Evolutionary conservation across 1,140 invertebrate species (phyloP).

Genomic region (Camponotus floridanus): DNA sequence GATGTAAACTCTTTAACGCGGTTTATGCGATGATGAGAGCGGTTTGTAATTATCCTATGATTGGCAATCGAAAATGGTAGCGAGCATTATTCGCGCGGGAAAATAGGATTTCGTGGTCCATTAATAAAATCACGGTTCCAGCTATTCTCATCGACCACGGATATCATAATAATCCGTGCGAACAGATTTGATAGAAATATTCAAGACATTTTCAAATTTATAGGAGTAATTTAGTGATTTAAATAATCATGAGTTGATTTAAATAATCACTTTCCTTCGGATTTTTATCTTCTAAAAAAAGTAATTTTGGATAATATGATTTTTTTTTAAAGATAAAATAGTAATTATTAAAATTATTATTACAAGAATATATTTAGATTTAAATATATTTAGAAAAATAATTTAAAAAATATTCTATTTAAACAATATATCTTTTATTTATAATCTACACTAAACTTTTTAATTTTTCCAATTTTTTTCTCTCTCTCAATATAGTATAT

Average conservation of each 20-base stretch:
- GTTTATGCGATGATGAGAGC: constrained; percentile 19
- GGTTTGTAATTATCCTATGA: constrained; percentile 67
- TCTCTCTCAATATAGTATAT: too few species aligned
- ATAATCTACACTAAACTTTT: not conserved
- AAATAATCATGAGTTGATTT: not conserved
- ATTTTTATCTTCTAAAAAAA: not conserved
- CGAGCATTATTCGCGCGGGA: constrained; percentile 48
- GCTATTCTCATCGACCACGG: constrained; percentile 55
- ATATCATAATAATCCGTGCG: constrained; percentile 13
- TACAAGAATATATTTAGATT: too few species aligned
- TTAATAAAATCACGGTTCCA: constrained; percentile 68
- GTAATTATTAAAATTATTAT: not conserved
- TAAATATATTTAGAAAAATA: not conserved
- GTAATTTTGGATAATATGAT: not conserved
- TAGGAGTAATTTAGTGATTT: not conserved
- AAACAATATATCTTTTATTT: not conserved
- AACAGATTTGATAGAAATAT: not conserved
- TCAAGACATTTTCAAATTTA: constrained; percentile 15
- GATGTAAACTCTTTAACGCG: constrained; percentile 8
- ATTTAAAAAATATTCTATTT: not conserved
- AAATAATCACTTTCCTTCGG: not conserved
- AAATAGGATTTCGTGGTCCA: constrained; percentile 68
- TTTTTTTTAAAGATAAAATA: not conserved
- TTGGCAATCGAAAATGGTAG: constrained; percentile 65
- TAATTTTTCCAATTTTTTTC: constrained; percentile 1